These are phyloP conservation scores for Clusia tigrina DNA, from an alignment of 2,888 invertebrate genomes.

Conservation along the genomic window DNA sequence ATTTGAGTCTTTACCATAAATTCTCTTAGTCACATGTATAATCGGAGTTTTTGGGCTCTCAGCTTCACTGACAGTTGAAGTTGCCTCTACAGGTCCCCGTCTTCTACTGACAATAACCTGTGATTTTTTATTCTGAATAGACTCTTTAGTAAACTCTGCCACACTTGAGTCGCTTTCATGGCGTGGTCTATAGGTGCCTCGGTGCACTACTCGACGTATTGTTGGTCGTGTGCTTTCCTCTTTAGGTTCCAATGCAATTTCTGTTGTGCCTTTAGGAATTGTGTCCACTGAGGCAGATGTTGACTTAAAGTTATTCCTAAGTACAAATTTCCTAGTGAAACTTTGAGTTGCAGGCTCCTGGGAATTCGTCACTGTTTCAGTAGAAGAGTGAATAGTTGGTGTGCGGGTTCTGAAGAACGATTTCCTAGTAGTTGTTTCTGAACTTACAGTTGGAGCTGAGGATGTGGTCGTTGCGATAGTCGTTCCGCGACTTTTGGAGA, in stretches of 20 bases:
- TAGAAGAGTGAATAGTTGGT: background rate
- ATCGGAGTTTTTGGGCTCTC: no score
- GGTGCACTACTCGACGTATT: constrained; percentile 35
- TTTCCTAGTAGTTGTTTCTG: constrained; percentile 12
- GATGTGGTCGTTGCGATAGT: no score
- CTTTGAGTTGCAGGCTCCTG: constrained; percentile 13
- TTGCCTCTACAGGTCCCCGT: constrained; percentile 19
- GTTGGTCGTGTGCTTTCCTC: constrained; percentile 29
- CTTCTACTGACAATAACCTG: constrained; percentile 14
- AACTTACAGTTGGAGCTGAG: background rate
- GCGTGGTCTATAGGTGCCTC: constrained; percentile 49
- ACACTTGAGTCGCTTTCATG: constrained; percentile 47
- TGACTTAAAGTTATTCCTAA: constrained; percentile 16
- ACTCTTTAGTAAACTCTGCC: constrained; percentile 41
- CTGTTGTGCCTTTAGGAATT: constrained; percentile 6
- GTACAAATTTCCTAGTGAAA: constrained; percentile 23
- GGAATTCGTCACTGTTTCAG: constrained; percentile 1
- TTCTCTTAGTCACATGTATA: no score
- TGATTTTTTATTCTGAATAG: constrained; percentile 1
- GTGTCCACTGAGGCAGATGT: background rate
- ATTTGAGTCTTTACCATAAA: no score
- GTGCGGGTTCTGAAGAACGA: background rate
- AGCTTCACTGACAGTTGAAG: background rate
- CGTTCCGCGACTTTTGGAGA: background rate
- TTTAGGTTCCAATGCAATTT: background rate